Conservation (phyloP, 2,888 invertebrate genomes). For the Invenusta paracnida region DNA sequence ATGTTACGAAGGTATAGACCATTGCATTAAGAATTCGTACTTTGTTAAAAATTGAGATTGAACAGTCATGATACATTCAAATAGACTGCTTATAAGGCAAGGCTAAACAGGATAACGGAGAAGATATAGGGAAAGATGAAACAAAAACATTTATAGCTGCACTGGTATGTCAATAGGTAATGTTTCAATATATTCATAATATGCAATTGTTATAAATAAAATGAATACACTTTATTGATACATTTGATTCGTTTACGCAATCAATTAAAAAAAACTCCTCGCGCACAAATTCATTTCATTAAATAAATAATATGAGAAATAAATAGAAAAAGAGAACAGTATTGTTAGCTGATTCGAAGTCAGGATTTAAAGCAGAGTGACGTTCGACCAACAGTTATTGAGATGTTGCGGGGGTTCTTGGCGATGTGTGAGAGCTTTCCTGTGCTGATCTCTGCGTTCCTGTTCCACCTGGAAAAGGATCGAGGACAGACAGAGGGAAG, state of each 20-base stretch:
- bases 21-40: constrained; percentile 3
- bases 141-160: constrained; percentile 20
- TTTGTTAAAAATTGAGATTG: constrained; percentile 1
- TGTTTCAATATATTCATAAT: neutral
- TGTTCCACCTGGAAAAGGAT: neutral
- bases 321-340: neutral
- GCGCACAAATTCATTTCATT: too few relatives aligned
- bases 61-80: neutral
- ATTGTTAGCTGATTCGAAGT: too few relatives aligned
- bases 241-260: constrained; percentile 8
- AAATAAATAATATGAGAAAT: neutral
- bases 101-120: neutral
- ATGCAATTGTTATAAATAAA: neutral
- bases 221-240: neutral
- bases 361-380: neutral
- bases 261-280: too few relatives aligned
- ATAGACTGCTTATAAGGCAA: neutral
- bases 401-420: neutral
- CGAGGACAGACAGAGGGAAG: too few relatives aligned
- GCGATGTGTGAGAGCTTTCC: neutral
- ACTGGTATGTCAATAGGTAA: constrained; percentile 17
- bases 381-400: neutral
- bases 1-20: neutral
- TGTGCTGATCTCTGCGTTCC: neutral
- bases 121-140: neutral